Percentiles rank a stretch among this genome's conserved stretches.
phyloP scores from a whole-genome alignment of 2,113 vertebrate genomes.

The Acrocephalus arundinaceus region DNA sequence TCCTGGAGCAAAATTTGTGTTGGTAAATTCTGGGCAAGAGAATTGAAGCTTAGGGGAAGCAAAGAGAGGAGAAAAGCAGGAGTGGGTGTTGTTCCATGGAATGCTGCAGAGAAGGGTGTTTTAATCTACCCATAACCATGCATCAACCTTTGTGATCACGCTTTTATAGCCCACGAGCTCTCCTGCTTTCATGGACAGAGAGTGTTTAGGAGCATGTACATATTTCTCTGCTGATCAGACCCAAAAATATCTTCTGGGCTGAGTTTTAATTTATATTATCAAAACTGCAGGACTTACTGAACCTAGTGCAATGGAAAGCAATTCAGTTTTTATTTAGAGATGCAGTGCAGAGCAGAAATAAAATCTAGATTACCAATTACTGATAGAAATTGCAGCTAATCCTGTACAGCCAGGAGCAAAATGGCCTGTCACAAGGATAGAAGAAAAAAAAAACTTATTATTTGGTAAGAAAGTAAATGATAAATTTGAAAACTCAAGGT shows the following conservation, averaged over 20 bases:
- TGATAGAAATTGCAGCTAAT: background rate
- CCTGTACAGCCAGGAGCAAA: background rate
- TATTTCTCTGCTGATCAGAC: constrained; percentile 1
- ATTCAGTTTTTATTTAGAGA: constrained; percentile 4
- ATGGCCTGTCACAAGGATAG: background rate
- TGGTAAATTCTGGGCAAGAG: background rate
- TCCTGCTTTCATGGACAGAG: background rate
- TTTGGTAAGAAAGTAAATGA: background rate
- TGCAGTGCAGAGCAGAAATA: background rate
- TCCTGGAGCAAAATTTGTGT: background rate
- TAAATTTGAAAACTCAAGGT: background rate
- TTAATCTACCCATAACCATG: background rate
- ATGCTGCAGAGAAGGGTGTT: background rate
- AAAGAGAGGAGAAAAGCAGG: background rate
- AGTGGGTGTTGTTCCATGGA: background rate
- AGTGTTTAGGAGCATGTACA: background rate
- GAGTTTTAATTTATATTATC: background rate
- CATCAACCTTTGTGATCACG: background rate
- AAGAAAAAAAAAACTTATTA: background rate
- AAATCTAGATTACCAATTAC: background rate
- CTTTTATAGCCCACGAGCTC: background rate
- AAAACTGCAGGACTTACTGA: background rate
- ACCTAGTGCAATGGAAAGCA: background rate
- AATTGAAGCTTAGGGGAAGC: background rate
- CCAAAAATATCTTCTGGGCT: background rate